Evolutionary conservation across 2,888 invertebrate genomes (phyloP).

Genomic region (Rhamphomyia laevipes): DNA sequence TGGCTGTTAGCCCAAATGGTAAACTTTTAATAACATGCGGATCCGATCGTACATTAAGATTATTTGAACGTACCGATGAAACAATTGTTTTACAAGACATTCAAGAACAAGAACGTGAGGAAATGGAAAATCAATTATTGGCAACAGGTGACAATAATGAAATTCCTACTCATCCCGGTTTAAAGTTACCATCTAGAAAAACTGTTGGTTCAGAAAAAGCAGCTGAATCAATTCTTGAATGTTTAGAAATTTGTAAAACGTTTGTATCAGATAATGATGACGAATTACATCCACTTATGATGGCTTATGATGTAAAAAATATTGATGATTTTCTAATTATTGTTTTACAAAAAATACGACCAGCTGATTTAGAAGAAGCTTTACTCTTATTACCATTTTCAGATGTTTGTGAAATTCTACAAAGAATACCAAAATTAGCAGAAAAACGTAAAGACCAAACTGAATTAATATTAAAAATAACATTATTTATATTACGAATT

Average conservation of each 20-base stretch:
- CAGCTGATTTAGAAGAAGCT: conserved; percentile 86
- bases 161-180: conserved; percentile 59
- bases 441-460: conserved; percentile 51
- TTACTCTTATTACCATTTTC: conserved; percentile 75
- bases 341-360: conserved; percentile 63
- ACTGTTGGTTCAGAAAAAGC: conserved; percentile 36
- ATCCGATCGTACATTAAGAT: conserved; percentile 73
- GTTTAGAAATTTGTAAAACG: conserved; percentile 63
- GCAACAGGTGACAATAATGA: conserved; percentile 61
- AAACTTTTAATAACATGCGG: conserved; percentile 68
- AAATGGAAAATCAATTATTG: conserved; percentile 50
- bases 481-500: conserved; percentile 62
- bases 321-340: conserved; percentile 71
- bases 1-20: conserved; percentile 73
- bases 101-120: conserved; percentile 74
- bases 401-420: conserved; percentile 65
- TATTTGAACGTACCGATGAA: conserved; percentile 79
- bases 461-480: conserved; percentile 65
- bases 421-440: conserved; percentile 56
- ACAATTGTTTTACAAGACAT: conserved; percentile 86
- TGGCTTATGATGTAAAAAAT: conserved; percentile 60
- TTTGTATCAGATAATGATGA: conserved; percentile 39
- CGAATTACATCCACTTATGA: conserved; percentile 66
- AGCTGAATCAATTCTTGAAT: conserved; percentile 88
- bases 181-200: conserved; percentile 76